These are phyloP conservation scores for Aplocera efformata DNA, from an alignment of 2,888 invertebrate species.

Conservation along the genomic window DNA sequence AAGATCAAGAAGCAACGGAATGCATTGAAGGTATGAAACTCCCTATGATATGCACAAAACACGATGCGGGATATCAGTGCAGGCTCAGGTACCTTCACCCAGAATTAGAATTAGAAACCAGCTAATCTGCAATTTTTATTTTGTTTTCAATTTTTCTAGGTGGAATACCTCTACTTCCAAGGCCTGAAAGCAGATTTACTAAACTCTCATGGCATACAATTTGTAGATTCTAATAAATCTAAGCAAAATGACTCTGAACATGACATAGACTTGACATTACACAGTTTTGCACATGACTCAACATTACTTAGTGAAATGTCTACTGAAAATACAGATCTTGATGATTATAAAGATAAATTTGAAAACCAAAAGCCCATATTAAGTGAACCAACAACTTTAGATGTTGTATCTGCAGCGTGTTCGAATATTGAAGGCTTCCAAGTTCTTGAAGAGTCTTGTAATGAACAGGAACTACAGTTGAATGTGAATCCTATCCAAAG, in stretches of 20 bases:
- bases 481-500: neutral
- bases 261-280: neutral
- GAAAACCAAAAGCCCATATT: no score
- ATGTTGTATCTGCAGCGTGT: neutral
- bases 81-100: no score
- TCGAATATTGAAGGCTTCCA: slow-evolving; percentile 10
- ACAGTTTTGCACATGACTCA: no score
- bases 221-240: neutral
- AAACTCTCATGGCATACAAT: slow-evolving; percentile 2
- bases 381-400: no score
- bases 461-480: slow-evolving; percentile 3
- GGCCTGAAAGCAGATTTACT: slow-evolving; percentile 6
- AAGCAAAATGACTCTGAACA: neutral
- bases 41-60: no score
- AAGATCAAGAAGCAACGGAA: slow-evolving; percentile 10
- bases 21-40: slow-evolving; percentile 15
- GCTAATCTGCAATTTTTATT: neutral
- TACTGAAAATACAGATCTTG: no score
- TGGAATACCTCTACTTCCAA: slow-evolving; percentile 10
- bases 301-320: no score
- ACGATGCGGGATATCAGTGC: no score
- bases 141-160: neutral
- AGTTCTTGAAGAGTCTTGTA: slow-evolving; percentile 7
- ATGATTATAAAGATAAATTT: no score
- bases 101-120: no score